A percentile compares a stretch with the other conserved stretches of the same genome.
Conservation (phyloP, 2,797 vertebrate species). For the Bucorvus abyssinicus region DNA sequence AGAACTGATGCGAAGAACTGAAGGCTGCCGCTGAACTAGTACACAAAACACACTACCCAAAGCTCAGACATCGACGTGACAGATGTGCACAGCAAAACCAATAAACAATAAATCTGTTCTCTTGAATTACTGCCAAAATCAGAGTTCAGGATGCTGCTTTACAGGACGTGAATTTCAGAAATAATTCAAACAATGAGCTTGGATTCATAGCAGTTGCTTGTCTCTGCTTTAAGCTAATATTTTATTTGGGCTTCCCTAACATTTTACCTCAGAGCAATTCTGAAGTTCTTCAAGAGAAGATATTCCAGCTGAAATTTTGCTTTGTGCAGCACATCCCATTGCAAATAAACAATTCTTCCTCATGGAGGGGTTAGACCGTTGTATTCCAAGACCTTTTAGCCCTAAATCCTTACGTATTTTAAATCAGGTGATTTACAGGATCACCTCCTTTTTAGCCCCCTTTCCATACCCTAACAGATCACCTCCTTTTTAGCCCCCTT, state of each 20-base stretch:
- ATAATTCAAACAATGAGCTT: neutral
- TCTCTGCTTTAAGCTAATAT: neutral
- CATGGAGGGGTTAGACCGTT: neutral
- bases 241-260: neutral
- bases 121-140: neutral
- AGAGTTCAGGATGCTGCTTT: neutral
- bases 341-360: neutral
- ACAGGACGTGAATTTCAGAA: neutral
- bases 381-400: neutral
- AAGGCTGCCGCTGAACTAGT: neutral
- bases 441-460: neutral
- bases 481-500: neutral
- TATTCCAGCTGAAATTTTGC: neutral
- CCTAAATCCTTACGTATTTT: neutral
- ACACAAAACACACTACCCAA: neutral
- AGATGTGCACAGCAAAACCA: neutral
- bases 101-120: neutral
- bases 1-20: neutral
- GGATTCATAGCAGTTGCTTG: neutral
- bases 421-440: neutral
- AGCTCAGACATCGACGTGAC: neutral
- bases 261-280: neutral
- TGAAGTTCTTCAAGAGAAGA: neutral
- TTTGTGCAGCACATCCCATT: neutral
- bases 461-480: neutral